Base-by-base conservation (phyloP, 1,140 invertebrate genomes). In the Mesaphorura yosii region DNA sequence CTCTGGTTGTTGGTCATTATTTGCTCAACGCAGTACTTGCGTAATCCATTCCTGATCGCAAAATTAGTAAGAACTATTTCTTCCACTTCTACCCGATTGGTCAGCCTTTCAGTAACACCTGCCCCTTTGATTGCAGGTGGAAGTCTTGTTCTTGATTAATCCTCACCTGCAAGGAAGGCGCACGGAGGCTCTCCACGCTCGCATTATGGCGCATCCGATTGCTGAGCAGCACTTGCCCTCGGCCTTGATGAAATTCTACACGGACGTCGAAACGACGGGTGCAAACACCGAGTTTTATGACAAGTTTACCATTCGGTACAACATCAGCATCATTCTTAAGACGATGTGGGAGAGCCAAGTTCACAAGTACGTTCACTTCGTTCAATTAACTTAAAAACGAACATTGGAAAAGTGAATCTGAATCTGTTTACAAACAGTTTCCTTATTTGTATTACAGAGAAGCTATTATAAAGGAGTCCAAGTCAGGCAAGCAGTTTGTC, bases 211-310 rank as follows among this genome's bases (percentile, higher is more conserved):
- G 38, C 88, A 96, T 70, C 82, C 83, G 31, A 77, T 96, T 60
- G 87, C 90, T 2, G 79, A 85, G 59, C 79, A 80, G 12, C 73
- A 80, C 53, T 70, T 98, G 31, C 85, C 90, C 0, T 83, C 88
- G 47, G 81, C 85, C 17, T 74, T 98, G 0, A 95, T 97, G 88
- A 92, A 91, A 70, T 98, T 98, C 71, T 98, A 98, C 70, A 91
- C 91, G 57, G 92, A 97, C 66, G 90, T 98, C 31, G 95, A 98
- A 73, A 89, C 89, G 2, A 59, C 58, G 5, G 94, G 94, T 20
- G 88, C 94, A 46, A 91, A 85, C 68, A 92, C 86, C 37, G 94
- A 98, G 70, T 98, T 98, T 72, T 98, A 97, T 67, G 94, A 98
- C 71, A 98, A 98, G 73, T 98, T 98, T 69, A 91, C 90, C 12